Evolutionary conservation across 2,113 vertebrate genomes (phyloP).

Genomic region (Gulo gulo): DNA sequence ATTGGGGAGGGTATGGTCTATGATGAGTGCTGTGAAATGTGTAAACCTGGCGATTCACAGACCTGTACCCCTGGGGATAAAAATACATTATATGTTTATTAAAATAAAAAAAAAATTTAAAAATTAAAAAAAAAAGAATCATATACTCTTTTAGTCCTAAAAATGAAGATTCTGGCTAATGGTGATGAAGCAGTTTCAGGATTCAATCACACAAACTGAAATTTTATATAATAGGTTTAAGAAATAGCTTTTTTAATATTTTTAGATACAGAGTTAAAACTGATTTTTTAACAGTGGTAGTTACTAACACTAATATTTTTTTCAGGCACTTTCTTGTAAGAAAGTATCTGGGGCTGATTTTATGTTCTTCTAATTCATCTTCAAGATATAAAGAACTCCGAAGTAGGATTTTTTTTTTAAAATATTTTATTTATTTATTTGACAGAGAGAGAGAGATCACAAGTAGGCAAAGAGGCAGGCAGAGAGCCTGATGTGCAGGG

Average conservation of each 20-base stretch:
- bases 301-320: neutral
- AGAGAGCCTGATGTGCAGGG: too few relatives aligned
- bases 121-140: neutral
- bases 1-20: too few relatives aligned
- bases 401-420: neutral
- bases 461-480: too few relatives aligned
- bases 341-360: neutral
- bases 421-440: too few relatives aligned
- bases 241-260: neutral
- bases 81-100: too few relatives aligned
- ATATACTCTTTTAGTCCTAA: neutral
- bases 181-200: neutral
- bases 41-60: too few relatives aligned
- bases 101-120: too few relatives aligned
- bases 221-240: neutral
- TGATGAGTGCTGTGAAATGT: too few relatives aligned
- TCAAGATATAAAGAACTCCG: neutral
- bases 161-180: neutral
- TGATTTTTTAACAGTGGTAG: neutral
- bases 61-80: too few relatives aligned
- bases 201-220: neutral
- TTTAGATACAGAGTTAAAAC: neutral
- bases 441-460: too few relatives aligned
- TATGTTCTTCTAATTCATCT: neutral
- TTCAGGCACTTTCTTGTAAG: neutral